These are phyloP conservation scores for Pristionchus pacificus DNA, from an alignment of 1,140 invertebrate species.

Conservation along the genomic window DNA sequence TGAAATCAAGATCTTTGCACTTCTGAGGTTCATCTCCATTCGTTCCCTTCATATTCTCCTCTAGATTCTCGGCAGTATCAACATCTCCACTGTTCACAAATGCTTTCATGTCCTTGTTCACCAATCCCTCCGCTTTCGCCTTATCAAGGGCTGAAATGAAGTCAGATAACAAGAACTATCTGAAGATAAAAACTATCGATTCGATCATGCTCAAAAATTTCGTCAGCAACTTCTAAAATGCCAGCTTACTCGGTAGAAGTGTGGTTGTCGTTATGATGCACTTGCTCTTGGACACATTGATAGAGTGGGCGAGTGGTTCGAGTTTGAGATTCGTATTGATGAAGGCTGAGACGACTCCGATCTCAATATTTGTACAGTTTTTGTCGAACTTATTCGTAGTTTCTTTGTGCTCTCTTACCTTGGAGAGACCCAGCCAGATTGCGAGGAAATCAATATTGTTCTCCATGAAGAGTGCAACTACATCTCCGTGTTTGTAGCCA, in stretches of 20 bases:
- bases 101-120: neutral
- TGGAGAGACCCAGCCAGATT: conserved; percentile 28
- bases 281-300: conserved; percentile 12
- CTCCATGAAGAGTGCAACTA: conserved; percentile 77
- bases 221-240: too few species aligned
- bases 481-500: conserved; percentile 65
- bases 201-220: too few species aligned
- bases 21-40: too few species aligned
- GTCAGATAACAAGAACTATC: neutral
- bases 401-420: too few species aligned
- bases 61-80: too few species aligned
- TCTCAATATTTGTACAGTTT: too few species aligned
- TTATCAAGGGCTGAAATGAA: neutral
- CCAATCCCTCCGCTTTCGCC: neutral
- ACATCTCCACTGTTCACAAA: neutral
- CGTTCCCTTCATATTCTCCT: too few species aligned
- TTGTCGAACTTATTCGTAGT: too few species aligned
- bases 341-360: conserved; percentile 75
- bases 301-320: conserved; percentile 70
- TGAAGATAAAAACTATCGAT: neutral
- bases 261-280: neutral
- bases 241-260: neutral
- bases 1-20: too few species aligned
- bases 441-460: conserved; percentile 51
- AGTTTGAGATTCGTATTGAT: conserved; percentile 77